Evolutionary conservation across 2,888 invertebrate species (phyloP).

Genomic region (Nymphalis polychloros): DNA sequence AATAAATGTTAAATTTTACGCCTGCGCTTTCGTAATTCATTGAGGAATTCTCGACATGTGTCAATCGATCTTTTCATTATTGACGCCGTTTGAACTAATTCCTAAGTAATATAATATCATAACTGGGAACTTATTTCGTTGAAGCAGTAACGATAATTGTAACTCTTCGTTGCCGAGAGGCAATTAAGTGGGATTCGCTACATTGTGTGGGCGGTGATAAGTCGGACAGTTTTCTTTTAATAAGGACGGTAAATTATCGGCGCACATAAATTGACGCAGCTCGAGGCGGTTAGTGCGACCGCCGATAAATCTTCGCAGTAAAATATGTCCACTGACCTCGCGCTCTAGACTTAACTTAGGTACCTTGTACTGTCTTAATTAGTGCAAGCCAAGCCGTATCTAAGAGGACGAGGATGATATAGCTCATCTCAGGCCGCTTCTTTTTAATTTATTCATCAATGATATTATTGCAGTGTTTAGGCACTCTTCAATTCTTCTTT

Average conservation of each 20-base stretch:
- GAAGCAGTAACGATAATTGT: conserved; percentile 4
- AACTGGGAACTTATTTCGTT: neutral
- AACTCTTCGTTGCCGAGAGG: conserved; percentile 12
- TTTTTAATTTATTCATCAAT: too few species aligned
- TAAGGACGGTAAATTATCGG: conserved; percentile 29
- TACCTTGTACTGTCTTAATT: conserved; percentile 8
- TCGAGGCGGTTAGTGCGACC: conserved; percentile 64
- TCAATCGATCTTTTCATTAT: neutral
- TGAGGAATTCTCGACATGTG: neutral
- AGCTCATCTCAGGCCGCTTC: too few species aligned
- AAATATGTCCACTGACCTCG: conserved; percentile 6
- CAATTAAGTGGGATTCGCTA: conserved; percentile 13
- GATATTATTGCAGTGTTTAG: too few species aligned
- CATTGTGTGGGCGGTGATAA: conserved; percentile 27
- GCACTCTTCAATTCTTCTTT: too few species aligned
- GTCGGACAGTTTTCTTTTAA: conserved; percentile 32
- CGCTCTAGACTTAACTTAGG: neutral
- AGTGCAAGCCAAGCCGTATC: conserved; percentile 3
- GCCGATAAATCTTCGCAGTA: conserved; percentile 35
- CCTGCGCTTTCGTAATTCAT: neutral
- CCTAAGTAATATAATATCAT: too few species aligned
- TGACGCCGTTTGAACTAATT: too few species aligned
- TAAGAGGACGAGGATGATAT: too few species aligned
- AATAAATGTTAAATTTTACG: too few species aligned
- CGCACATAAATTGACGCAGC: conserved; percentile 28